These are phyloP conservation scores for Chalcosyrphus nemorum DNA, from an alignment of 2,888 invertebrate genomes.

Conservation along the genomic window DNA sequence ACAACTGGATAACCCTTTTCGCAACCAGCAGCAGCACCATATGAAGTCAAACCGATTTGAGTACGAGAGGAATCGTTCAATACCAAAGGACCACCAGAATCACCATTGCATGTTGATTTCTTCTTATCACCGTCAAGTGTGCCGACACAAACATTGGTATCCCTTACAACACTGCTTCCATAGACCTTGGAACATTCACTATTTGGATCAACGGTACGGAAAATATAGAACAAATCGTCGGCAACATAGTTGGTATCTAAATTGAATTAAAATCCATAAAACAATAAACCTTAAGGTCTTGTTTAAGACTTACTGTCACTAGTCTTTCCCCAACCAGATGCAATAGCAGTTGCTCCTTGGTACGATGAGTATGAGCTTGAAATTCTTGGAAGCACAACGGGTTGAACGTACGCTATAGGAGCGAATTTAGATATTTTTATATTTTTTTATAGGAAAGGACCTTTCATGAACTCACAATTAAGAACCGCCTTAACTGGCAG, in stretches of 20 bases:
- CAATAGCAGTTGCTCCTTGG: conserved; percentile 56
- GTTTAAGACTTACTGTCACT: conserved; percentile 71
- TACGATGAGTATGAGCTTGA: conserved; percentile 68
- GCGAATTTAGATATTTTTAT: conserved; percentile 50
- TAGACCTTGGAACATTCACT: neutral
- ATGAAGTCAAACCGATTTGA: conserved; percentile 77
- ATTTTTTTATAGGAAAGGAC: conserved; percentile 33
- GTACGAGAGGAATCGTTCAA: conserved; percentile 22
- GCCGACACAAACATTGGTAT: conserved; percentile 74
- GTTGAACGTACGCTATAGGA: conserved; percentile 34
- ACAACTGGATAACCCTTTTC: conserved; percentile 75
- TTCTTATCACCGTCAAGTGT: conserved; percentile 64
- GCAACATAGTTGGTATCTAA: neutral
- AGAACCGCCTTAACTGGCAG: conserved; percentile 75
- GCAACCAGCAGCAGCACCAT: conserved; percentile 76
- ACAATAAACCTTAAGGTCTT: neutral
- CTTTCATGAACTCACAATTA: conserved; percentile 77
- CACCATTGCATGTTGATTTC: conserved; percentile 78
- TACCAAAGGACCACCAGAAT: conserved; percentile 76
- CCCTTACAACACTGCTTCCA: conserved; percentile 25
- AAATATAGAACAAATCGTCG: conserved; percentile 20
- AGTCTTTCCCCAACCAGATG: conserved; percentile 77
- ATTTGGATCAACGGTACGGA: conserved; percentile 11
- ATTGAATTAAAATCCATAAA: neutral
- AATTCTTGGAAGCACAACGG: conserved; percentile 42